Conservation (phyloP, 1,140 invertebrate species). For the Euwallacea fornicatus region DNA sequence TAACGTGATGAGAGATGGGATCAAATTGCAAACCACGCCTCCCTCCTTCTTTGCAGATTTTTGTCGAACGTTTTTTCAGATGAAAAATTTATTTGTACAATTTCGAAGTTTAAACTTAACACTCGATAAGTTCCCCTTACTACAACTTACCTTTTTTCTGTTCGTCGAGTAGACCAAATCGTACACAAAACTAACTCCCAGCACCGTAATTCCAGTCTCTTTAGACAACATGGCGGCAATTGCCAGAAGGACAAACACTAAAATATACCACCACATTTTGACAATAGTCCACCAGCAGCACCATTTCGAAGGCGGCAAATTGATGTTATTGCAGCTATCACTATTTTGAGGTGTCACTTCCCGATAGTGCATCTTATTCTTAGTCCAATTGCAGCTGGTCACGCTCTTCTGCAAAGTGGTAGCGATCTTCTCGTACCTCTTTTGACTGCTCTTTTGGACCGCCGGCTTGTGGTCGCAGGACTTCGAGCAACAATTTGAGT, state of each 20-base stretch:
- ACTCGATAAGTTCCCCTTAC: no score
- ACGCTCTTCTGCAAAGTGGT: slow-evolving; percentile 46
- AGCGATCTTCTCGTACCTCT: slow-evolving; percentile 45
- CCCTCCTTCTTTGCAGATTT: no score
- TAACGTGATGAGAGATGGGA: no score
- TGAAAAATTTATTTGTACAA: no score
- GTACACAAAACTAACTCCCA: slow-evolving; percentile 84
- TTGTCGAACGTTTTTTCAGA: no score
- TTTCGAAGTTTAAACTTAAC: no score
- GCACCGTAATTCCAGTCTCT: slow-evolving; percentile 89
- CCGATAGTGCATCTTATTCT: slow-evolving; percentile 22
- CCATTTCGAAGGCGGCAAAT: slow-evolving; percentile 5
- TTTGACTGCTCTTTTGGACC: slow-evolving; percentile 25
- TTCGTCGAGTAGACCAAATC: slow-evolving; percentile 56
- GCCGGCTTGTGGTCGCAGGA: slow-evolving; percentile 16
- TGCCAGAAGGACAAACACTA: slow-evolving; percentile 61
- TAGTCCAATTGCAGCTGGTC: slow-evolving; percentile 49
- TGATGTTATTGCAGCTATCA: background rate
- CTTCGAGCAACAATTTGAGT: slow-evolving; percentile 47
- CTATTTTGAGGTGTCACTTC: background rate
- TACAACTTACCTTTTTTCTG: slow-evolving; percentile 34
- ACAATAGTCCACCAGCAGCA: slow-evolving; percentile 52
- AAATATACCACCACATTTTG: slow-evolving; percentile 60
- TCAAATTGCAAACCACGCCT: no score
- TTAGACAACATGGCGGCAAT: slow-evolving; percentile 79